Conservation (phyloP, 2,888 invertebrate species). For the Eristalis tenax region DNA sequence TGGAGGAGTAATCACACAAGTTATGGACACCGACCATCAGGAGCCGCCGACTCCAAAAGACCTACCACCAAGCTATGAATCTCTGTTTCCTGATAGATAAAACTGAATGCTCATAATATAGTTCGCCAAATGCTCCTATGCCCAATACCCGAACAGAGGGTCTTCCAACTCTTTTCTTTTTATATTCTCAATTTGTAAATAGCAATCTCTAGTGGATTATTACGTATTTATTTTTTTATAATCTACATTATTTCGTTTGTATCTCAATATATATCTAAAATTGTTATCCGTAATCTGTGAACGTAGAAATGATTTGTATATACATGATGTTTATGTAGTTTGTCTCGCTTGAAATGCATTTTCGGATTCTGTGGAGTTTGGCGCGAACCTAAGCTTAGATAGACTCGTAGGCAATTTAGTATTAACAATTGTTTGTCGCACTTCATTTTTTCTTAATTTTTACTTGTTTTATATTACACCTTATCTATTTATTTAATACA, state of each 20-base stretch:
- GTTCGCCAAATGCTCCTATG: slow-evolving; percentile 54
- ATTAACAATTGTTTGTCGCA: slow-evolving; percentile 61
- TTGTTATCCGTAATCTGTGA: not conserved
- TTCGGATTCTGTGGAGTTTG: slow-evolving; percentile 22
- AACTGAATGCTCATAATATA: slow-evolving; percentile 35
- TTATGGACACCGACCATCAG: slow-evolving; percentile 73
- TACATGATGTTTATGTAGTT: not conserved
- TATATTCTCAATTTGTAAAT: slow-evolving; percentile 56
- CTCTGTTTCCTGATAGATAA: slow-evolving; percentile 80
- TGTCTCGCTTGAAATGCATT: slow-evolving; percentile 9
- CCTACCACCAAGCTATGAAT: slow-evolving; percentile 80
- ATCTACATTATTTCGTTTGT: not conserved
- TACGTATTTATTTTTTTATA: slow-evolving; percentile 38
- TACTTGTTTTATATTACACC: not conserved
- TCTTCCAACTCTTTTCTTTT: slow-evolving; percentile 19
- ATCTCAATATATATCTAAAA: slow-evolving; percentile 4
- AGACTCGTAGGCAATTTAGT: slow-evolving; percentile 61
- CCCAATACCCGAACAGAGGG: slow-evolving; percentile 30
- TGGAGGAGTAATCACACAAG: slow-evolving; percentile 70
- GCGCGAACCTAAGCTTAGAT: slow-evolving; percentile 59
- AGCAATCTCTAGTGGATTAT: slow-evolving; percentile 32
- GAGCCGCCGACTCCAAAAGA: slow-evolving; percentile 78
- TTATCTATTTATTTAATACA: not conserved
- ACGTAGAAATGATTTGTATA: slow-evolving; percentile 27
- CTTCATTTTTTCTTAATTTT: slow-evolving; percentile 9